These are phyloP conservation scores for Syrmaticus mikado DNA, from an alignment of 2,113 vertebrate genomes.

Conservation along the genomic window DNA sequence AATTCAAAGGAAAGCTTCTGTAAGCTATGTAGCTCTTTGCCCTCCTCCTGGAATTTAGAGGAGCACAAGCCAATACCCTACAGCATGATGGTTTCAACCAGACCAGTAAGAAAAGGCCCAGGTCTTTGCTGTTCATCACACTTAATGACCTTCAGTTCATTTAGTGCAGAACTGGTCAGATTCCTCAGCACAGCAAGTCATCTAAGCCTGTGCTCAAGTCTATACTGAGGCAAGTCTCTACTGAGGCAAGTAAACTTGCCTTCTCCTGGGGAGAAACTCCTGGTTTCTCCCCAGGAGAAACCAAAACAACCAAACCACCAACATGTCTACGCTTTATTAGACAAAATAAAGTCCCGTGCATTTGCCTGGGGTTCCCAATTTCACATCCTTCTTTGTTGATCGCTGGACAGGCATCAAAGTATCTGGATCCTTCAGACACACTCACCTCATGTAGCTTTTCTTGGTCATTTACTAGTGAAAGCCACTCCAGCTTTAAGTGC, in stretches of 20 bases:
- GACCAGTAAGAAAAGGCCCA: not conserved
- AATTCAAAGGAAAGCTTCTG: not conserved
- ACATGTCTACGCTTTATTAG: not conserved
- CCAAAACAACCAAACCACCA: not conserved
- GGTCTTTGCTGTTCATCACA: not conserved
- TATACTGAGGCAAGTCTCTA: not conserved
- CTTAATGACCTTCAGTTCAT: not conserved
- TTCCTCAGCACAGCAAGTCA: not conserved
- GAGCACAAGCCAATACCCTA: not conserved
- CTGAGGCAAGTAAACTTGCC: no score
- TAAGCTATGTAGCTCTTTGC: not conserved
- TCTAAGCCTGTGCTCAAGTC: not conserved
- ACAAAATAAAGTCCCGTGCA: not conserved
- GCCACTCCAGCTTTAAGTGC: constrained; percentile 91
- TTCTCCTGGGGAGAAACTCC: no score
- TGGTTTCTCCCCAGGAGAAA: not conserved
- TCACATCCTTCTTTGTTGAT: not conserved
- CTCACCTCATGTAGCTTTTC: constrained; percentile 77
- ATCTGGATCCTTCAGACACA: not conserved
- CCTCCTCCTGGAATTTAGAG: not conserved
- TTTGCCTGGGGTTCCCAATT: not conserved
- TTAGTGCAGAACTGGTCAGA: not conserved
- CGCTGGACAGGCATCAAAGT: not conserved
- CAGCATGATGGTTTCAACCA: not conserved
- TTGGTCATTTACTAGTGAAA: constrained; percentile 82